Evolutionary conservation across 1,140 invertebrate genomes (phyloP), one percentile per base, ranked within the genome.

Genomic region (Drosophila kurseongensis): DNA sequence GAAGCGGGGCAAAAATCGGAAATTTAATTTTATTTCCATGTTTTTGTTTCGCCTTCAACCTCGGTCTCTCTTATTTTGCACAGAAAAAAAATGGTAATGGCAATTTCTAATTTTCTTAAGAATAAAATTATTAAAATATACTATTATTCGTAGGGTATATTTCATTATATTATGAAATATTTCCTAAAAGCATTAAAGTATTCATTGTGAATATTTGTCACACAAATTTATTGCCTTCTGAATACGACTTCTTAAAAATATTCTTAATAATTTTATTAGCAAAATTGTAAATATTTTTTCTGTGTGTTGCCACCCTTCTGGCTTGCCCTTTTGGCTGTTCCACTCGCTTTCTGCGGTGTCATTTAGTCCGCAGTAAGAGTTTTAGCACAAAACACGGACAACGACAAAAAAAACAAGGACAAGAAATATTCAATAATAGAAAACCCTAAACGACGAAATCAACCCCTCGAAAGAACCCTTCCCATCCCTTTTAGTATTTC

Each of bases 11-110:
- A 48, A 71, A 60, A 78, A 84, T 78, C 76, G 88, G 77, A 90
- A 76, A 90, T 90, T 90, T 90, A 90, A 90, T 90, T 90, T 90
- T 86, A 88, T 90, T 90, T 90, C 57, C 88, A 90, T 90, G 88
- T 90, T 79, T 76, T 80, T 72, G 50, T 61, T 65, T 61, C 36
- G 61, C 42, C 54, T 35, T 56, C 27, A 32, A 50, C 16, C 52
- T n/a, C 14, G 36, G 40, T 14, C 58, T 27, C 45, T 23, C 16
- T 27, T 10, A 55, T 29, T 38, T 0, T 48, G 52, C 71, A 58
- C 71, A 44, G 51, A 23, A 27, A 67, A 38, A 51, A 27, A 32
- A 32, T 32, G 6, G 29, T 7, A 7, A 7, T 32, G 23, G 4
- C 23, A 23, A 23, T 4, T 4, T 23, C 23, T 23, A 23, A 23